These are phyloP conservation scores for Aphaenogaster floridana DNA, from an alignment of 1,140 invertebrate genomes.

Conservation along the genomic window DNA sequence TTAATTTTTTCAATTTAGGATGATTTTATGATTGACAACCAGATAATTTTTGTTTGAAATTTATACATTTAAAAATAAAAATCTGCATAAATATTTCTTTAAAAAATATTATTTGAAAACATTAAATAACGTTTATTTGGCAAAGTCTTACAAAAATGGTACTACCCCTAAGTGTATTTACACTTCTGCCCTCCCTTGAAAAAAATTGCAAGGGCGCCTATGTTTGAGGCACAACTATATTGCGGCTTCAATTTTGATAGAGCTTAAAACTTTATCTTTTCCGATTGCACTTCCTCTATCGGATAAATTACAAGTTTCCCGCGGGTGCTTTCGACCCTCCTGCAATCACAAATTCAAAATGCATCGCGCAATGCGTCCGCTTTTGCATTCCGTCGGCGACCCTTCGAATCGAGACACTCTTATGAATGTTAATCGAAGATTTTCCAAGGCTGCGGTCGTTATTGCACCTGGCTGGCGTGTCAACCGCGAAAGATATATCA, in stretches of 20 bases:
- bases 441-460: slow-evolving; percentile 56
- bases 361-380: slow-evolving; percentile 3
- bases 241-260: slow-evolving; percentile 10
- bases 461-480: not conserved
- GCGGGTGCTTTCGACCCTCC: not conserved
- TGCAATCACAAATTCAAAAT: slow-evolving; percentile 61
- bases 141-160: no score
- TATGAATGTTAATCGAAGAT: slow-evolving; percentile 76
- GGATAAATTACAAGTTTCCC: slow-evolving; percentile 73
- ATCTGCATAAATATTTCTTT: no score
- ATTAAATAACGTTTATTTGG: no score
- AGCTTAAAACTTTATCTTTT: slow-evolving; percentile 35
- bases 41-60: no score
- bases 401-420: slow-evolving; percentile 69
- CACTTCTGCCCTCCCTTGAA: no score
- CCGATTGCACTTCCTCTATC: not conserved
- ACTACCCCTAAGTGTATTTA: no score
- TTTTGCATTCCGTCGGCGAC: slow-evolving; percentile 71
- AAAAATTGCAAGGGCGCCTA: no score
- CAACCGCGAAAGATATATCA: not conserved
- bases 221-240: not conserved
- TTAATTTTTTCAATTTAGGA: no score
- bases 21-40: no score
- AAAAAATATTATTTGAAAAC: no score
- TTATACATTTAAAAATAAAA: no score